Base-by-base conservation (phyloP, 2,797 vertebrate genomes). In the Oreonectes daqikongensis region DNA sequence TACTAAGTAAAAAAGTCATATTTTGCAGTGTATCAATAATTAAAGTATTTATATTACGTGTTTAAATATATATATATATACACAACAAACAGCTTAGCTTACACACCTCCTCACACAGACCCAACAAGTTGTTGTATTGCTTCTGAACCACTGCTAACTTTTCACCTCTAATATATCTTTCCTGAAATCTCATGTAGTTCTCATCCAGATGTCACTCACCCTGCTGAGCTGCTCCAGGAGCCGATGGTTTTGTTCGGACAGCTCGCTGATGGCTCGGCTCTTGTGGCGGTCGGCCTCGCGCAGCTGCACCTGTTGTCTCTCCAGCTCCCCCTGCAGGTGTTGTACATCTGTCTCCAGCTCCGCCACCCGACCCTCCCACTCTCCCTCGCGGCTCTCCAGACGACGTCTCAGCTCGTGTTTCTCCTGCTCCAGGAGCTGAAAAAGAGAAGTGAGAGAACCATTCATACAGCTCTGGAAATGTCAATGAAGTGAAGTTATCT, bases 221-320 rank as follows among this genome's bases (percentile, higher is more conserved):
- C 94, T 94, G 86, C 89, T 97, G 88, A 99, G 96, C 88, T 99
- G 96, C 90, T 99, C 96, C 89, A 99, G 87, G 80, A 99, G 92
- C 85, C 95, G 94, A 78, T 99, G 96, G 94, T 99, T 99, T 91
- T 99, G 97, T 89, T 99, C 96, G 0, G 96, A 97, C 74, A 99
- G 93, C 85, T 98, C 95, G 52, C 95, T 93, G 85, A 99, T 93
- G 1, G 93, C 93, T 57, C 93, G 93, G 0, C 92, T 95, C 89
- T 98, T 99, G 85, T 98, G 95, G 0, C 95, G 88, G 85, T 98
- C 95, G 0, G 94, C 94, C 80, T 98, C 98, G 0, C 95, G 94
- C 44, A 98, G 91, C 86, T 97, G 95, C 72, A 94, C 92, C 79
- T 98, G 96, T 75, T 98, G 96, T 79, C 91, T 94, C 87, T 99